Evolutionary conservation across 2,888 invertebrate species (phyloP), one percentile per base, ranked within the genome.

Genomic region (Steromphala cineraria): DNA sequence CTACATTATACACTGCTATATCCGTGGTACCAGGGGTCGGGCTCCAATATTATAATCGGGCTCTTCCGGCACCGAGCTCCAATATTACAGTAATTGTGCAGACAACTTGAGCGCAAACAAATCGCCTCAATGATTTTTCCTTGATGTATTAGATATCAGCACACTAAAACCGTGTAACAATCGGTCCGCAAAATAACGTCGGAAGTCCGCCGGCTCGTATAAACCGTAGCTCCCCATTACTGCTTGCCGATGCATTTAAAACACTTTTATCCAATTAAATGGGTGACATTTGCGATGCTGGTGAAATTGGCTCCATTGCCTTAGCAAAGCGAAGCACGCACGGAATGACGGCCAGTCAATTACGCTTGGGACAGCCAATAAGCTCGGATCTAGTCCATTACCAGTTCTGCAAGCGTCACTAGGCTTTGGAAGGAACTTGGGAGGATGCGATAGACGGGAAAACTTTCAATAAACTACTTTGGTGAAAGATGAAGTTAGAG

Each of bases 191-290:
- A 79, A 79, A 79, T 79, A 79, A 53, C 40, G 67, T 79, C 79
- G 79, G 79, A 79, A 79, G 79, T 79, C 46, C 52, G 40, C 19
- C 40, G 79, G 24, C 71, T 53, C 71, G 71, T 53, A 79, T 79
- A 79, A 79, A 79, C 52, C 79, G 40, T 31, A 53, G 52, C 31
- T 19, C 24, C 36, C 79, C 79, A 79, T 79, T 79, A 79, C 36
- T 52, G 52, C 67, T 31, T 67, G 71, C 67, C 31, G 79, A 79
- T 79, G 81, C 81, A 81, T 81, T 81, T 81, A 78, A 81, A 81
- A 78, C 67, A 81, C 81, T 81, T 81, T 81, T 81, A 81, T 78
- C 81, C 81, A 81, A 81, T 81, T 81, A 81, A 46, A 53, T 55
- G 53, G 55, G 36, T 81, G 81, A 81, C 81, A 55, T 81, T 79